Conservation (phyloP, 2,888 invertebrate genomes). For the Cosmopolites sordidus region DNA sequence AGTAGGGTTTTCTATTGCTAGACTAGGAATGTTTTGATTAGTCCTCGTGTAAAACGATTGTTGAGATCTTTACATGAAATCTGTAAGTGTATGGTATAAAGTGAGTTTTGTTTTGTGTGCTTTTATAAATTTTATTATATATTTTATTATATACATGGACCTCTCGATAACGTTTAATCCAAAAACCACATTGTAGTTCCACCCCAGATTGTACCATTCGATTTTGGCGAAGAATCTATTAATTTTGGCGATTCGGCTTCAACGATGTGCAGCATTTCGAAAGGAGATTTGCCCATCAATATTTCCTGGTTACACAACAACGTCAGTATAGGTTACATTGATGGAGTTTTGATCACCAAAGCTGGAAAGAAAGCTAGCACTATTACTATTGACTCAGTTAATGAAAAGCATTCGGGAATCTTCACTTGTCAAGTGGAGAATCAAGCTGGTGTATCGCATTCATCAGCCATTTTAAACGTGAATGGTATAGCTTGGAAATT, state of each 20-base stretch:
- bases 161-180: not conserved
- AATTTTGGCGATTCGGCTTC: slow-evolving; percentile 67
- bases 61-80: no score
- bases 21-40: no score
- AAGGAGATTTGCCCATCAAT: slow-evolving; percentile 71
- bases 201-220: slow-evolving; percentile 46
- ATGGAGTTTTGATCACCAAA: slow-evolving; percentile 50
- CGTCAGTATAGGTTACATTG: slow-evolving; percentile 46
- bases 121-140: no score
- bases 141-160: slow-evolving; percentile 11
- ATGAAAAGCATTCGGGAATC: slow-evolving; percentile 67
- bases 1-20: no score
- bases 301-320: slow-evolving; percentile 73
- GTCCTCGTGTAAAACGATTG: no score
- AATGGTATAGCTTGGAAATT: slow-evolving; percentile 46
- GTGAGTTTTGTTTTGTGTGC: no score
- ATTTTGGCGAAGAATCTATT: slow-evolving; percentile 56
- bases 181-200: slow-evolving; percentile 23
- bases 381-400: slow-evolving; percentile 64
- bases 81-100: no score
- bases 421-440: slow-evolving; percentile 70
- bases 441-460: slow-evolving; percentile 52
- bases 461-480: slow-evolving; percentile 51
- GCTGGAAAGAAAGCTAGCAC: slow-evolving; percentile 55
- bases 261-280: slow-evolving; percentile 63